phyloP scores from a whole-genome alignment of 2,888 invertebrate species.

The Aporophyla lueneburgensis region DNA sequence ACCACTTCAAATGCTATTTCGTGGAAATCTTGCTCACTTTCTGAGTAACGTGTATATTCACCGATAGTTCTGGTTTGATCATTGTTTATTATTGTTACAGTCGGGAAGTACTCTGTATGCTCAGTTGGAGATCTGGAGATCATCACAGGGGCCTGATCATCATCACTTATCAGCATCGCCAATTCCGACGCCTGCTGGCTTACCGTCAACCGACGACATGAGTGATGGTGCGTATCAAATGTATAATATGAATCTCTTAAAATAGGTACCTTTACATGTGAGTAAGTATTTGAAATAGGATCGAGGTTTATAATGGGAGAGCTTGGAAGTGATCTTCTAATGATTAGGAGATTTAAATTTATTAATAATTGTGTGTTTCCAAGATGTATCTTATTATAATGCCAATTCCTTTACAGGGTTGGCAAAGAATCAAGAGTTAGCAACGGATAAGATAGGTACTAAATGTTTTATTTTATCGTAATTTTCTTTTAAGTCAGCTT shows the following conservation, averaged over 20 bases:
- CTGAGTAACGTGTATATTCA: conserved; percentile 43
- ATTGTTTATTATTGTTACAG: conserved; percentile 86
- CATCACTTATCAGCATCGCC: conserved; percentile 84
- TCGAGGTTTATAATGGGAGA: not conserved
- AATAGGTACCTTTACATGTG: not conserved
- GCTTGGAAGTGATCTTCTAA: not conserved
- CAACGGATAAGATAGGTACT: conserved; percentile 66
- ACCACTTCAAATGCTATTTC: conserved; percentile 30
- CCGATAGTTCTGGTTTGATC: conserved; percentile 44
- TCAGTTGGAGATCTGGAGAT: conserved; percentile 95
- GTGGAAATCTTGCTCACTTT: conserved; percentile 41
- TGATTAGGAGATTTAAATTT: not conserved
- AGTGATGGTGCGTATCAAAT: conserved; percentile 92
- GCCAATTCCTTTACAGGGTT: conserved; percentile 63
- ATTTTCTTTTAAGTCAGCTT: conserved; percentile 41
- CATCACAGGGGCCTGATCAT: conserved; percentile 89
- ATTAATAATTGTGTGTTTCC: conserved; percentile 15
- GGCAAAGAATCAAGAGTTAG: conserved; percentile 61
- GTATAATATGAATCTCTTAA: not conserved
- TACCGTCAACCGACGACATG: conserved; percentile 92
- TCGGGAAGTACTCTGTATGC: conserved; percentile 96
- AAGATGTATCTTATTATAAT: conserved; percentile 51
- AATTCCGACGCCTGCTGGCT: conserved; percentile 81
- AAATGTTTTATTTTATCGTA: conserved; percentile 50
- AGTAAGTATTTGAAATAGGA: not conserved